Base-by-base conservation (phyloP, 2,113 vertebrate genomes). In the Pampusana beccarii region DNA sequence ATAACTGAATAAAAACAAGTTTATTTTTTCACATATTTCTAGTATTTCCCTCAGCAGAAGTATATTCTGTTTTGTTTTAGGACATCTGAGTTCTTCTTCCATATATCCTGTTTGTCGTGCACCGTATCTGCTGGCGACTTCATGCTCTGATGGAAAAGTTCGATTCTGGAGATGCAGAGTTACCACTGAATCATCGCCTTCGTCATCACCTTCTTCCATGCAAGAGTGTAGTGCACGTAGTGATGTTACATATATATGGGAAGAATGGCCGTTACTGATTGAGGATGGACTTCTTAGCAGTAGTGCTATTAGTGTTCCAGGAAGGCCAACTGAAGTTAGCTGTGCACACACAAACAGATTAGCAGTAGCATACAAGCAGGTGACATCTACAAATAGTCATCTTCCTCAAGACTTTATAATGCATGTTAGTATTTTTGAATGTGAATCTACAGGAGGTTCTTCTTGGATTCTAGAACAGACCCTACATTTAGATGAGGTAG, bases 391-490 rank as follows among this genome's bases (percentile, higher is more conserved):
- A 94, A 86, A 62, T 57, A 95, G 61, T 80, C 57, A 82, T 73
- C 85, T 81, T 94, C 97, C 98, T 83, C 98, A 97, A 80, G 98
- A 98, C 57, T 98, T 98, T 67, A 36, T 97, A 66, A 98, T 99
- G 97, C 96, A 98, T 31, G 99, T 99, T 83, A 97, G 98, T 91
- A 98, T 99, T 96, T 99, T 99, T 97, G 99, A 99, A 97, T 99
- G 99, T 94, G 99, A 99, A 93, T 99, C 99, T 87, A 99, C 99
- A 40, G 99, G 99, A 60, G 99, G 99, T 38, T 99, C 99, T 29
- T 99, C 98, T 94, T 99, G 99, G 99, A 97, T 99, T 83, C 97
- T 99, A 62, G 99, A 99, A 94, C 99, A 99, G 89, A 99, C 98
- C 1, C 97, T 99, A 80, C 97, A 98, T 80, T 97, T 99, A 95